Percentiles rank a stretch among this genome's conserved stretches.
phyloP scores from a whole-genome alignment of 2,888 invertebrate genomes.

The Iphiclides podalirius region DNA sequence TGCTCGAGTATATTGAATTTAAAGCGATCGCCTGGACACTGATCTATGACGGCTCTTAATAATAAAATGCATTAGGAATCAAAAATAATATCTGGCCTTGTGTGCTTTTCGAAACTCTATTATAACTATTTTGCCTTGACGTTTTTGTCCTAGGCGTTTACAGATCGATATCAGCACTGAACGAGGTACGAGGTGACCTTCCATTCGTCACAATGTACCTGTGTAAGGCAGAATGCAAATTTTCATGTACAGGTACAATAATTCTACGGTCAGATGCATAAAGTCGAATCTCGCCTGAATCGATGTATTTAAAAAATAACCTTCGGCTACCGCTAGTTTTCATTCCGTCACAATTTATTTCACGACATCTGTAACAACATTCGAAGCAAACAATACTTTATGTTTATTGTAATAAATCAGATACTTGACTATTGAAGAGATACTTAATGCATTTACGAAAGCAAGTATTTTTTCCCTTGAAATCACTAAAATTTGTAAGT shows the following conservation, averaged over 20 bases:
- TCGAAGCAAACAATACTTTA: constrained; percentile 27
- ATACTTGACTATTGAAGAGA: no score
- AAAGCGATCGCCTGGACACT: no score
- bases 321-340: constrained; percentile 52
- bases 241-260: constrained; percentile 28
- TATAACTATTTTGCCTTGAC: neutral
- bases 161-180: constrained; percentile 41
- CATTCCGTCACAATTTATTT: constrained; percentile 54
- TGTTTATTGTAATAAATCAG: no score
- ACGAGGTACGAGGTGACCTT: constrained; percentile 54
- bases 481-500: no score
- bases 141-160: constrained; percentile 25
- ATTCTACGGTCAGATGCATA: constrained; percentile 36
- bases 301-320: constrained; percentile 38
- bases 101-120: no score
- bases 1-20: no score
- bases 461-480: no score
- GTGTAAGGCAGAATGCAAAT: constrained; percentile 26
- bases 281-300: constrained; percentile 47
- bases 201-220: constrained; percentile 48
- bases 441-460: no score
- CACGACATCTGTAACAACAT: no score
- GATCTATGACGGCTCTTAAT: no score
- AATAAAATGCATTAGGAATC: neutral
- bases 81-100: neutral